phyloP scores from a whole-genome alignment of 64 coral and sea anemone species.

The Pocillopora verrucosa region DNA sequence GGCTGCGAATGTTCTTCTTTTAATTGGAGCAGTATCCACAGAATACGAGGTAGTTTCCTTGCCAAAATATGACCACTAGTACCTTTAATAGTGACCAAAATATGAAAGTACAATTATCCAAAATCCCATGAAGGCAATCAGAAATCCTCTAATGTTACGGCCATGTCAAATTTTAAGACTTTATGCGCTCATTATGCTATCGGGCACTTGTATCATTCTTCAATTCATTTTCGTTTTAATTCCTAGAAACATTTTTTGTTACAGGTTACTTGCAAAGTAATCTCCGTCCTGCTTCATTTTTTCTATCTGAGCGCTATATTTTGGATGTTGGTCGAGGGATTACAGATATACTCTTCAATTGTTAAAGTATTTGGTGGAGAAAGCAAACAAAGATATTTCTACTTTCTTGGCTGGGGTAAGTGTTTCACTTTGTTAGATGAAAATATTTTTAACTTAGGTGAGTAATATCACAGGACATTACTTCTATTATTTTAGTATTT shows the following conservation, averaged over 20 bases:
- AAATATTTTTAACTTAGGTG: no score
- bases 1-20: conserved; percentile 40
- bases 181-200: no score
- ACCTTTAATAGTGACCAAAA: not conserved
- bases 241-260: not conserved
- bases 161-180: no score
- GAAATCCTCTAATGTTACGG: no score
- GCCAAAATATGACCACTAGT: not conserved
- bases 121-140: no score
- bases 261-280: conserved; percentile 39
- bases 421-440: not conserved
- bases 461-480: no score
- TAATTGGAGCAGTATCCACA: conserved; percentile 26
- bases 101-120: no score
- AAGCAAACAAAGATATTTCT: conserved; percentile 47
- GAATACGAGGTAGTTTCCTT: conserved; percentile 36
- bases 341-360: conserved; percentile 61
- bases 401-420: conserved; percentile 79
- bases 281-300: conserved; percentile 46
- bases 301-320: conserved; percentile 58
- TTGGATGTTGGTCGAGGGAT: conserved; percentile 72
- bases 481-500: no score
- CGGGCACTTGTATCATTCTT: no score
- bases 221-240: no score
- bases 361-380: conserved; percentile 55